A percentile compares a stretch with the other conserved stretches of the same genome.
These are phyloP conservation scores for Phaetusa simplex DNA, from an alignment of 2,113 vertebrate genomes.

Conservation along the genomic window DNA sequence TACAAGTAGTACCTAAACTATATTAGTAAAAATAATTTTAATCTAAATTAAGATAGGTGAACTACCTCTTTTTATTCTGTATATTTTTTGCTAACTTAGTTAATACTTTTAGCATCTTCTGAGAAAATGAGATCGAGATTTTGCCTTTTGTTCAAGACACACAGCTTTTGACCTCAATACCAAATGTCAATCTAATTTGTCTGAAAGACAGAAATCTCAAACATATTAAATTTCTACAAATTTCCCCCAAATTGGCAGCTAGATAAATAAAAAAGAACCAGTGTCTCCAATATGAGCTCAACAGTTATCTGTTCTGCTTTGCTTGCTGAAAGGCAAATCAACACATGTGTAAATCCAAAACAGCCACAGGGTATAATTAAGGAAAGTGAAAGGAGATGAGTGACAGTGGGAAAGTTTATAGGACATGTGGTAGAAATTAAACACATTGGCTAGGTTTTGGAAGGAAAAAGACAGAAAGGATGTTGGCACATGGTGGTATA, in stretches of 20 bases:
- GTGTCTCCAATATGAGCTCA: not conserved
- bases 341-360: not conserved
- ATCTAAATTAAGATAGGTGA: not conserved
- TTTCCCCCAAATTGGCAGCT: not conserved
- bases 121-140: not conserved
- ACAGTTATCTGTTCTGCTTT: not conserved
- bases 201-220: not conserved
- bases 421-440: constrained; percentile 13
- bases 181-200: not conserved
- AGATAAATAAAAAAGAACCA: not conserved
- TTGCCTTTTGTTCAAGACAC: not conserved
- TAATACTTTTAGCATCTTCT: not conserved
- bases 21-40: not conserved
- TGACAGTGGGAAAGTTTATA: constrained; percentile 14
- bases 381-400: constrained; percentile 59
- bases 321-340: constrained; percentile 37
- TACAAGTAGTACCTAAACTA: not conserved
- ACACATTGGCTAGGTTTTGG: not conserved
- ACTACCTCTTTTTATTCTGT: not conserved
- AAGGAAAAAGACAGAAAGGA: not conserved
- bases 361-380: constrained; percentile 28
- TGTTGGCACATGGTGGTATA: not conserved
- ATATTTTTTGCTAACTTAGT: not conserved
- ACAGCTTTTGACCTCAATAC: not conserved
- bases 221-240: not conserved